Conservation (phyloP, 2,888 invertebrate genomes). For the Colletes collaris region DNA sequence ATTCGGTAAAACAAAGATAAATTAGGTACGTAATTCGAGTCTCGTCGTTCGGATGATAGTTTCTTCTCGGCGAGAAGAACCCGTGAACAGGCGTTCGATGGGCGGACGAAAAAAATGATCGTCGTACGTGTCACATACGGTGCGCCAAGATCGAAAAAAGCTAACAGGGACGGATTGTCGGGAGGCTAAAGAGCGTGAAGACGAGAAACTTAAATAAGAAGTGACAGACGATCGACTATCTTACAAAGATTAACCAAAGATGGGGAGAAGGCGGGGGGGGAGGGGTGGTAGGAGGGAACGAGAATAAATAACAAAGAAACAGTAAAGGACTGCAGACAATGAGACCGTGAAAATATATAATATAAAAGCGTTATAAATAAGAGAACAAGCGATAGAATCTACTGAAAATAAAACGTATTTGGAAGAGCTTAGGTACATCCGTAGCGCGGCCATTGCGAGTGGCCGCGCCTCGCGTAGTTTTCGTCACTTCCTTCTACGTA, state of each 20-base stretch:
- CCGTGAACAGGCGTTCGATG: slow-evolving; percentile 43
- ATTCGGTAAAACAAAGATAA: slow-evolving; percentile 29
- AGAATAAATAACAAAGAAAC: slow-evolving; percentile 58
- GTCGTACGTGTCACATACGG: slow-evolving; percentile 60
- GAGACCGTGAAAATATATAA: slow-evolving; percentile 67
- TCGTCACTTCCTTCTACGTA: slow-evolving; percentile 61
- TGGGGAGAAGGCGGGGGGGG: background rate
- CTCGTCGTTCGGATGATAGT: background rate
- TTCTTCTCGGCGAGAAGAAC: slow-evolving; percentile 14
- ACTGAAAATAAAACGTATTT: slow-evolving; percentile 52
- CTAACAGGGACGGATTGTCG: slow-evolving; percentile 1
- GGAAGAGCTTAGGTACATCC: slow-evolving; percentile 73
- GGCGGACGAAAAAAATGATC: slow-evolving; percentile 39
- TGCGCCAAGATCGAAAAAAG: slow-evolving; percentile 43
- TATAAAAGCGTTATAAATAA: slow-evolving; percentile 74
- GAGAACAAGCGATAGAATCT: slow-evolving; percentile 65
- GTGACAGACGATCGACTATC: slow-evolving; percentile 51
- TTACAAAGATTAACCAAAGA: slow-evolving; percentile 53
- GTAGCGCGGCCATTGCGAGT: slow-evolving; percentile 68
- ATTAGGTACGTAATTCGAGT: slow-evolving; percentile 18
- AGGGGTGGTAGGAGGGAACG: slow-evolving; percentile 5
- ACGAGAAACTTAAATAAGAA: slow-evolving; percentile 45
- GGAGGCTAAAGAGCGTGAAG: background rate
- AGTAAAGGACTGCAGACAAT: slow-evolving; percentile 55
- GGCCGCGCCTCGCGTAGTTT: slow-evolving; percentile 68